Evolutionary conservation across 2,888 invertebrate species (phyloP).

Genomic region (Synanthedon andrenaeformis): DNA sequence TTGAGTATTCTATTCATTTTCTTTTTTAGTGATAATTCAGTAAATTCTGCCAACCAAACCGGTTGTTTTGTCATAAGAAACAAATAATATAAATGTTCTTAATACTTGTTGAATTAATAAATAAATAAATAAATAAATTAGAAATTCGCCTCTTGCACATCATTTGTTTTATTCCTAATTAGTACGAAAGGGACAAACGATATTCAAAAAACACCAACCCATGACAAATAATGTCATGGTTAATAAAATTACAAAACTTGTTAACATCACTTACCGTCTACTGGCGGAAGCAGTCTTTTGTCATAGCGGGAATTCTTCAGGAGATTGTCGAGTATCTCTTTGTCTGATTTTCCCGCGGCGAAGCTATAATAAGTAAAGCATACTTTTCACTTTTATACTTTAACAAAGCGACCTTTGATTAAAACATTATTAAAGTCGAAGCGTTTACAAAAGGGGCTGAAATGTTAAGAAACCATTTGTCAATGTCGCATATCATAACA

Average conservation of each 20-base stretch:
- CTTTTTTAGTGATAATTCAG: too few relatives aligned
- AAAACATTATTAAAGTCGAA: constrained; percentile 3
- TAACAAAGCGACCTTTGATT: neutral
- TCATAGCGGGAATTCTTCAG: constrained; percentile 90
- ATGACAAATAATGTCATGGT: too few relatives aligned
- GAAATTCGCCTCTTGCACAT: too few relatives aligned
- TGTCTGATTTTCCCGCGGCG: constrained; percentile 92
- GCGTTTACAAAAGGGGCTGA: constrained; percentile 1
- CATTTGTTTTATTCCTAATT: too few relatives aligned
- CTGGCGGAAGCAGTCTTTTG: constrained; percentile 91
- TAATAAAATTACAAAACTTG: too few relatives aligned
- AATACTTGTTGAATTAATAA: too few relatives aligned
- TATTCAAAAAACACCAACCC: neutral
- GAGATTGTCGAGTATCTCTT: constrained; percentile 92
- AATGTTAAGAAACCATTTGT: constrained; percentile 21
- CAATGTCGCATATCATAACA: constrained; percentile 27
- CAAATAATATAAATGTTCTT: too few relatives aligned
- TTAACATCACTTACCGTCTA: constrained; percentile 75
- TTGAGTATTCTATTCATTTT: too few relatives aligned
- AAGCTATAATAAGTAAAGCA: constrained; percentile 73
- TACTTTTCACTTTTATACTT: constrained; percentile 8
- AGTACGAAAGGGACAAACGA: too few relatives aligned
- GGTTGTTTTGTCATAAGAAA: too few relatives aligned
- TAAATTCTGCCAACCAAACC: too few relatives aligned
- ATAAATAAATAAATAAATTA: too few relatives aligned